Percentiles rank a stretch among this genome's conserved stretches.
phyloP scores from a whole-genome alignment of 2,113 vertebrate genomes.

The Ammodramus savannarum region DNA sequence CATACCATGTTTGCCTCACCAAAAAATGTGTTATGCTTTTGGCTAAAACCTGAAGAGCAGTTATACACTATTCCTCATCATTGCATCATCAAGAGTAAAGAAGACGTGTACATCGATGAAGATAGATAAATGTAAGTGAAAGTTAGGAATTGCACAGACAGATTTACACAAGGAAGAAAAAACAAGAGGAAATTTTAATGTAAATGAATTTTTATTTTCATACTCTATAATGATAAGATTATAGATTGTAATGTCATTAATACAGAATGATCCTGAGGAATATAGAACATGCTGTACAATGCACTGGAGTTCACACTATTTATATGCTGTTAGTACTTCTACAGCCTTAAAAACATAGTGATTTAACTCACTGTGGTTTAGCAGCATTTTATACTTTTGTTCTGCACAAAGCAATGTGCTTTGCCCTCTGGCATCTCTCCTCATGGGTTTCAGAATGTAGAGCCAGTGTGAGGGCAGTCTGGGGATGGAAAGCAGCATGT shows the following conservation, averaged over 20 bases:
- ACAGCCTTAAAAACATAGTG: not conserved
- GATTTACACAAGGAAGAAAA: not conserved
- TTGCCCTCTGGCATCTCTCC: not conserved
- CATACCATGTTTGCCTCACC: not conserved
- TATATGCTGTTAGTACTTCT: not conserved
- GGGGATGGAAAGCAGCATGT: not conserved
- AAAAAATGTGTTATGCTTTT: not conserved
- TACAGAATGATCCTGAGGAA: not conserved
- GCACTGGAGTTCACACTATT: not conserved
- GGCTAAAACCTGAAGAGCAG: not conserved
- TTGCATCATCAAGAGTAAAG: not conserved
- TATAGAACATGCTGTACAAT: not conserved
- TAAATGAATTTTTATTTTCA: not conserved
- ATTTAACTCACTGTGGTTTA: not conserved
- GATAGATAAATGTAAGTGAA: not conserved
- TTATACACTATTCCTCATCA: not conserved
- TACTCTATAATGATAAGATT: not conserved
- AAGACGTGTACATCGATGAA: fast-evolving
- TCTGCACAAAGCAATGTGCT: not conserved
- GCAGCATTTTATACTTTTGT: not conserved
- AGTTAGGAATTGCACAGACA: not conserved
- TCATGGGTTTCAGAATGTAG: not conserved
- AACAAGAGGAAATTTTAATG: not conserved
- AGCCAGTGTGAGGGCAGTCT: not conserved
- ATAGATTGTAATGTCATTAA: not conserved